Conservation (phyloP, 2,888 invertebrate genomes). For the Eristalis arbustorum region DNA sequence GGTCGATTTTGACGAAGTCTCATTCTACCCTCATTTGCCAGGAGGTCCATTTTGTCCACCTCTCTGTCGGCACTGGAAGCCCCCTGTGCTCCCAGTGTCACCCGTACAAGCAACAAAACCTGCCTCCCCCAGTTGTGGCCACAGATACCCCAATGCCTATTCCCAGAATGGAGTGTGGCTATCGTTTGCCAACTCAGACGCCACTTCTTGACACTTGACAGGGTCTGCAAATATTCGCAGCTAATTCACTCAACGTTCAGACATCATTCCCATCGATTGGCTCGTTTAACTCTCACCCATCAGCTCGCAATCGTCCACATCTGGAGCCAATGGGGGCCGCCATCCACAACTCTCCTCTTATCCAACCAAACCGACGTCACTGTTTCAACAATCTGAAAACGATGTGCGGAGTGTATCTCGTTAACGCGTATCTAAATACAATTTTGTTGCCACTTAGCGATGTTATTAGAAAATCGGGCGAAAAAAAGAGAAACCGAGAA, state of each 20-base stretch:
- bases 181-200: background rate
- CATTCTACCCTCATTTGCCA: no score
- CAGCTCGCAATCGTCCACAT: background rate
- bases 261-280: background rate
- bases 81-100: no score
- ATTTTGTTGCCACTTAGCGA: background rate
- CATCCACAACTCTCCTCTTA: background rate
- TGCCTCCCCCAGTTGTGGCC: no score
- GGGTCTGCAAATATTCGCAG: background rate
- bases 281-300: background rate
- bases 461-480: background rate
- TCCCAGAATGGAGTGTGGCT: background rate
- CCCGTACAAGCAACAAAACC: no score
- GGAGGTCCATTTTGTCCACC: no score
- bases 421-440: background rate
- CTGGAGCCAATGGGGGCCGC: background rate
- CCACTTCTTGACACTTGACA: background rate
- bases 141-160: no score
- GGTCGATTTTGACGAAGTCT: no score
- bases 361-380: background rate
- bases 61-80: no score
- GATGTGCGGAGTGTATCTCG: background rate
- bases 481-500: background rate
- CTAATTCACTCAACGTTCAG: background rate
- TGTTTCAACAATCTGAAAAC: background rate